phyloP scores from a whole-genome alignment of 1,140 invertebrate genomes.

The Drosophila subpulchrella region DNA sequence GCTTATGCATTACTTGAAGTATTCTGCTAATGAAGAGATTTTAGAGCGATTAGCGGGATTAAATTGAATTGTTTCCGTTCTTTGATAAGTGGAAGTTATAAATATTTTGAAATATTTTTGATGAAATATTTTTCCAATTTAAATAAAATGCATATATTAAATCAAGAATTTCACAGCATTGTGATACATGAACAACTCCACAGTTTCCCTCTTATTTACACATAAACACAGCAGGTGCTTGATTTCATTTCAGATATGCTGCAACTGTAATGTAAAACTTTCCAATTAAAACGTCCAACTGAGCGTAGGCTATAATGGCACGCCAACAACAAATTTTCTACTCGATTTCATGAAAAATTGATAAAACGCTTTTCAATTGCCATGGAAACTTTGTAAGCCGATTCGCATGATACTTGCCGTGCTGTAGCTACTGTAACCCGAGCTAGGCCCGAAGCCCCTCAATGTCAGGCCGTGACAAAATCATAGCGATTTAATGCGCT shows the following conservation, averaged over 20 bases:
- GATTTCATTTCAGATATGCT: slow-evolving; percentile 68
- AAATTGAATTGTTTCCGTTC: not conserved
- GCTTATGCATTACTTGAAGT: not conserved
- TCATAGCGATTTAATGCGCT: slow-evolving; percentile 59
- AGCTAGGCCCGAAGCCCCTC: slow-evolving; percentile 24
- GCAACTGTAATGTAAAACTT: slow-evolving; percentile 33
- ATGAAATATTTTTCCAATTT: not conserved
- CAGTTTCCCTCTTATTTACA: slow-evolving; percentile 10
- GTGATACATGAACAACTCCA: not conserved
- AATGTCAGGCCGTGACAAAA: slow-evolving; percentile 59
- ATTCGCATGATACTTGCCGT: slow-evolving; percentile 16
- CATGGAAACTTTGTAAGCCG: slow-evolving; percentile 45
- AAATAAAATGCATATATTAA: slow-evolving; percentile 18
- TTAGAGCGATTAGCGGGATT: not conserved
- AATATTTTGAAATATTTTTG: slow-evolving; percentile 16
- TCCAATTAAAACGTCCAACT: slow-evolving; percentile 54
- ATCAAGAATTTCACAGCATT: not conserved
- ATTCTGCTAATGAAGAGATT: not conserved
- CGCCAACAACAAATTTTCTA: slow-evolving; percentile 6
- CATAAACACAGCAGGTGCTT: slow-evolving; percentile 4
- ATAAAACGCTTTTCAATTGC: slow-evolving; percentile 41
- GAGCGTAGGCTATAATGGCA: not conserved
- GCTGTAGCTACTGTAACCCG: not conserved
- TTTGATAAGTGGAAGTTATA: not conserved
- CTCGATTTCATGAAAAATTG: slow-evolving; percentile 41